Percentiles rank a stretch among this genome's conserved stretches.
Evolutionary conservation across 2,113 vertebrate species (phyloP).

Genomic region (Coryphaenoides rupestris): DNA sequence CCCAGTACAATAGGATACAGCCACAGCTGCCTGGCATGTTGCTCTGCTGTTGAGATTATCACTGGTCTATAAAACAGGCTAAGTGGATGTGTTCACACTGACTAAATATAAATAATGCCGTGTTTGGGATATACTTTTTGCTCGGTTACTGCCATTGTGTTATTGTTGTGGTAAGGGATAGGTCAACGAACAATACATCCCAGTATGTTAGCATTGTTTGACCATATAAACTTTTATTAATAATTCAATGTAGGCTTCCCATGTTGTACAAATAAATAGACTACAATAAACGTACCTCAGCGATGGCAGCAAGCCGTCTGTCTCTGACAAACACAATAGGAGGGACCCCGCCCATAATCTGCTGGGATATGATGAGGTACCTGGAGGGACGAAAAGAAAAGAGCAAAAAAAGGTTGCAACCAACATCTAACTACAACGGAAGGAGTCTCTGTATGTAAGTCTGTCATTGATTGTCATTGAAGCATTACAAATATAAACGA

Average conservation of each 20-base stretch:
- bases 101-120: too few species aligned
- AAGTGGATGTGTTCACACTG: neutral
- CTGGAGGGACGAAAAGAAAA: neutral
- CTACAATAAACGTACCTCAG: neutral
- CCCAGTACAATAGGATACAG: neutral
- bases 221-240: too few species aligned
- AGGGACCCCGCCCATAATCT: constrained; percentile 9
- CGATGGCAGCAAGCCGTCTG: neutral
- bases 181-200: too few species aligned
- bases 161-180: too few species aligned
- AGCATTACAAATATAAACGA: neutral
- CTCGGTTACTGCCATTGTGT: too few species aligned
- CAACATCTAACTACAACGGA: too few species aligned
- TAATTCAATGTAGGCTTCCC: neutral
- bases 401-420: neutral
- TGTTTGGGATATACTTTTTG: too few species aligned
- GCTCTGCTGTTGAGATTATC: neutral
- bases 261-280: neutral
- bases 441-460: too few species aligned
- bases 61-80: neutral
- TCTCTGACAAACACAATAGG: constrained; percentile 4
- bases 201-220: too few species aligned
- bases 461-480: too few species aligned
- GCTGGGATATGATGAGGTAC: constrained; percentile 12
- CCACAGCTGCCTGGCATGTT: neutral